Evolutionary conservation across 2,113 vertebrate genomes (phyloP).

Genomic region (Albula goreensis): DNA sequence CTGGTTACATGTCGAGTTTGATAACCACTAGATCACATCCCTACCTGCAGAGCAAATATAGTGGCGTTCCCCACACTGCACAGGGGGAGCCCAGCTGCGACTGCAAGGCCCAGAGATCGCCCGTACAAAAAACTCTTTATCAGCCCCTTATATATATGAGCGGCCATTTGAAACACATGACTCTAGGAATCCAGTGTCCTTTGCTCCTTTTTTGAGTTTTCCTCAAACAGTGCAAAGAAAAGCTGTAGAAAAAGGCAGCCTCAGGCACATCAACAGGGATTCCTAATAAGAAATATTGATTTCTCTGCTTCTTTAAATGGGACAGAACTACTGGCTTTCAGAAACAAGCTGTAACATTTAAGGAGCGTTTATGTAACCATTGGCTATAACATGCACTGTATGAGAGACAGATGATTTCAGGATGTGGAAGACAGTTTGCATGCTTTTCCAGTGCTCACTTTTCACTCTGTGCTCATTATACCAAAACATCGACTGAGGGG

Average conservation of each 20-base stretch:
- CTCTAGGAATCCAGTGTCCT: constrained; percentile 18
- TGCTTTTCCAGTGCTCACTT: not conserved
- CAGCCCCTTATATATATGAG: not conserved
- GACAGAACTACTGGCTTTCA: constrained; percentile 42
- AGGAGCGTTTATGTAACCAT: constrained; percentile 49
- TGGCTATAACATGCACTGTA: constrained; percentile 44
- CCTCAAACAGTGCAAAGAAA: constrained; percentile 30
- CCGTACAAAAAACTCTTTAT: not conserved
- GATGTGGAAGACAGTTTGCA: not conserved
- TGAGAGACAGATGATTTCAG: constrained; percentile 34
- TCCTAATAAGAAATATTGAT: constrained; percentile 63
- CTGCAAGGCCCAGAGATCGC: not conserved
- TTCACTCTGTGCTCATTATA: not conserved
- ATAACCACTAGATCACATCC: not conserved
- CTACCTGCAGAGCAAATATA: not conserved
- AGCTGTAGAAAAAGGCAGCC: constrained; percentile 35
- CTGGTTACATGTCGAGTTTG: not conserved
- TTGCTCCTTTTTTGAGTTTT: too few species aligned
- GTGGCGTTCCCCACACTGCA: not conserved
- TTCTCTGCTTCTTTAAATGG: constrained; percentile 56
- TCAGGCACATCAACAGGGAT: constrained; percentile 52
- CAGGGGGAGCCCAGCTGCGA: not conserved
- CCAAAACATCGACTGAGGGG: not conserved
- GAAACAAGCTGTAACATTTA: constrained; percentile 49
- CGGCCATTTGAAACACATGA: constrained; percentile 2